Conservation (phyloP, 2,797 vertebrate species). For the Urocyon cinereoargenteus region DNA sequence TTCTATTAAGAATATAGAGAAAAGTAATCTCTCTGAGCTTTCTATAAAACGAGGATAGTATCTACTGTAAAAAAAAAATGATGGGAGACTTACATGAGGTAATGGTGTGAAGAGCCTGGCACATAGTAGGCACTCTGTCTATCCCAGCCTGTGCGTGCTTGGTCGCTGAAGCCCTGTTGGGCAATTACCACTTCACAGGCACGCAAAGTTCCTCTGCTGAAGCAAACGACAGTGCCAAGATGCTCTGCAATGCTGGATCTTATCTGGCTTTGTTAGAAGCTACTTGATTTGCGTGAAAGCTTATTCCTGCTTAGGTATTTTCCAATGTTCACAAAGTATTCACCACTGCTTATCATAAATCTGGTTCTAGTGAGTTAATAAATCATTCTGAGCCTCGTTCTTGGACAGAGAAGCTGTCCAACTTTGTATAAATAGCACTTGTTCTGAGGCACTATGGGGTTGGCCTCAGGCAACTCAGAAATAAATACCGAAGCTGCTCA, state of each 20-base stretch:
- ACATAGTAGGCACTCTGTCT: background rate
- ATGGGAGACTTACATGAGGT: background rate
- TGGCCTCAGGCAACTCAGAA: background rate
- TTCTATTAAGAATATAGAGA: background rate
- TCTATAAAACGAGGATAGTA: slow-evolving; percentile 21
- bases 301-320: background rate
- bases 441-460: background rate
- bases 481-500: background rate
- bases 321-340: background rate
- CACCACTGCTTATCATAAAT: background rate
- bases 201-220: background rate
- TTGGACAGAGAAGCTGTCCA: background rate
- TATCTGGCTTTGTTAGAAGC: background rate
- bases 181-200: background rate
- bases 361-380: background rate
- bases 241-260: background rate
- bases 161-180: background rate
- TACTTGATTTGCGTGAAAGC: background rate
- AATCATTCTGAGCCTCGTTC: background rate
- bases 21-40: background rate
- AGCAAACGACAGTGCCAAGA: background rate
- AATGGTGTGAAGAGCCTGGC: background rate
- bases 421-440: background rate
- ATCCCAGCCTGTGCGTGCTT: too few species aligned
- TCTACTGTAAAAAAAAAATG: background rate